Evolutionary conservation across 2,888 invertebrate species (phyloP).

Genomic region (Eristalinus aeneus): DNA sequence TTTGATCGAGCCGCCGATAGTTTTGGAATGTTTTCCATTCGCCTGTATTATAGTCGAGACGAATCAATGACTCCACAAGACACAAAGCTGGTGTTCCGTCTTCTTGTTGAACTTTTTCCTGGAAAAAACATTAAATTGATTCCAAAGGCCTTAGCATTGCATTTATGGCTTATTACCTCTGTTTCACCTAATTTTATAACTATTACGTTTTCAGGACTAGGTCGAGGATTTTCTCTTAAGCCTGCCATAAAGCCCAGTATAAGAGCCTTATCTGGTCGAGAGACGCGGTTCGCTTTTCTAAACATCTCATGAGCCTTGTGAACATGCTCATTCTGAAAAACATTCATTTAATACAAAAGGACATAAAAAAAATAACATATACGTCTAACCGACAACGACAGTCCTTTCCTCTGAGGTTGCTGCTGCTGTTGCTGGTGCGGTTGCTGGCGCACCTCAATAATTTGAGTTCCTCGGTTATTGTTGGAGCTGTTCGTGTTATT

Average conservation of each 20-base stretch:
- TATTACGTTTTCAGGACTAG: conserved; percentile 97
- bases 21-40: conserved; percentile 98
- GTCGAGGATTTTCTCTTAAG: conserved; percentile 98
- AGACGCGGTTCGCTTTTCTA: conserved; percentile 96
- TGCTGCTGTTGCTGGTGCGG: conserved; percentile 77
- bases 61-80: conserved; percentile 93
- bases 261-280: conserved; percentile 97
- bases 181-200: conserved; percentile 97
- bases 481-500: conserved; percentile 58
- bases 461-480: conserved; percentile 74
- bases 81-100: conserved; percentile 87
- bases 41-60: conserved; percentile 98
- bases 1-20: conserved; percentile 87
- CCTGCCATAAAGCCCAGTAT: conserved; percentile 99
- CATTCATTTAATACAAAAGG: background rate
- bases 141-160: background rate
- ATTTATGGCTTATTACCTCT: conserved; percentile 80
- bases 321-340: conserved; percentile 94
- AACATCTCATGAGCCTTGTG: conserved; percentile 99
- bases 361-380: background rate
- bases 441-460: conserved; percentile 76
- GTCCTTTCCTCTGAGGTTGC: conserved; percentile 77
- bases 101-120: conserved; percentile 91
- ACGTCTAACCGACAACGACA: conserved; percentile 78
- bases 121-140: background rate